These are phyloP conservation scores for Prionchulus punctatus DNA, from an alignment of 2,888 invertebrate genomes.

Conservation along the genomic window DNA sequence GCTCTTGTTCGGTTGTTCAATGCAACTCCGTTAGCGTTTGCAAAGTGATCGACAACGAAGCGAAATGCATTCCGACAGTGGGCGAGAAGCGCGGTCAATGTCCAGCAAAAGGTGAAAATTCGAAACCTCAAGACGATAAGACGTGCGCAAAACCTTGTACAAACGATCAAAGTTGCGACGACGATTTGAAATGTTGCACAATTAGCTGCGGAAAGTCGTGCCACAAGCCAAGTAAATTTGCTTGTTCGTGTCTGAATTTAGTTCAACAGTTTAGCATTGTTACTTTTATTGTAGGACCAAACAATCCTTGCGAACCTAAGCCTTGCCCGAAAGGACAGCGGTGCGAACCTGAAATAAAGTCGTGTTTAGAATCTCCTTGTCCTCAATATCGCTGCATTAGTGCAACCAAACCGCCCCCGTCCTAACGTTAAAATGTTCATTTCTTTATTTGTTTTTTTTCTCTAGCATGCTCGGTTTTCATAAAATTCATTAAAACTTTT, in stretches of 20 bases:
- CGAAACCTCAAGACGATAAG: background rate
- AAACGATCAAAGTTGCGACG: background rate
- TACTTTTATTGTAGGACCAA: background rate
- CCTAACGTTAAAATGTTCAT: no score
- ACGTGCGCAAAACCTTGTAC: background rate
- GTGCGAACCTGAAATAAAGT: background rate
- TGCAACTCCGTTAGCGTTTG: background rate
- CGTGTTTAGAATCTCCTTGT: background rate
- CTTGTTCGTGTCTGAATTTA: background rate
- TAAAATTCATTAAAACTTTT: no score
- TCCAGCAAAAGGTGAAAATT: background rate
- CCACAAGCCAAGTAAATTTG: background rate
- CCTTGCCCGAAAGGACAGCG: background rate
- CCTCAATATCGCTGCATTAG: constrained; percentile 3
- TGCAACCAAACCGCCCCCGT: no score
- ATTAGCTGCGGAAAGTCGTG: background rate
- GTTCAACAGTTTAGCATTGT: background rate
- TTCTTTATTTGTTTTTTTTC: no score
- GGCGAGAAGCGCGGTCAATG: background rate
- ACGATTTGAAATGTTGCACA: background rate
- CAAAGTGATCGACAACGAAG: background rate
- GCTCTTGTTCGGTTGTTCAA: background rate
- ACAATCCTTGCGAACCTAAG: background rate
- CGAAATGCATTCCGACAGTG: background rate
- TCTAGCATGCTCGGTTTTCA: no score